Base-by-base conservation (phyloP, 2,888 invertebrate species). In the Agonopterix subpropinquella region DNA sequence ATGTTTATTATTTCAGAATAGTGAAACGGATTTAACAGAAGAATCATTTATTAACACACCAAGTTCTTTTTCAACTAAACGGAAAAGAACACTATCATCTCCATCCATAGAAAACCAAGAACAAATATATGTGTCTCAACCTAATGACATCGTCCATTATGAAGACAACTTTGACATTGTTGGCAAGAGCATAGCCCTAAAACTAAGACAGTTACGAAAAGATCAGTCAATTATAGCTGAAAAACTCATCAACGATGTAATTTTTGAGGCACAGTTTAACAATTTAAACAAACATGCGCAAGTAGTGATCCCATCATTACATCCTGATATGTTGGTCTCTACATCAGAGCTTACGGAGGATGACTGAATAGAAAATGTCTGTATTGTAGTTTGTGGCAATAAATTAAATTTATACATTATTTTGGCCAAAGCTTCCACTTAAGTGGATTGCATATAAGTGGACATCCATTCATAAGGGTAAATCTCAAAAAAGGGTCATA, bases 251-350 rank as follows among this genome's bases (percentile, higher is more conserved):
- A 39, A 39, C 8, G 39, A 39, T 39, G 39, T 39, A 10, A n/a
- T 39, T 10, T 39, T n/a, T 39, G 39, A 39, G 11, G 39, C 39
- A n/a, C 39, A 39, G 11, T 39, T 39, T 11, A 39, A 50, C 43
- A 48, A 37, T 50, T 47, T 39, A 51, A 52, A 51, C 52, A 49
- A 45, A 49, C 8, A 49, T 39, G 39, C 39, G 5, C 11, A 39
- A n/a, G 11, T 39, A 4, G 39, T 39, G 39, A 11, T 39, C 10
- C 39, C 39, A 1, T n/a, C 11, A 7, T 28, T 28, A 28, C 28
- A 28, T 7, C 5, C 28, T 1, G 28, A 28, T 7, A 28, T 28
- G 28, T 28, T 28, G 28, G 28, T 28, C 28, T 28, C 28, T 28
- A 28, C 28, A 28, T 28, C 28, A 7, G 28, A 28, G 28, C 28